Conservation (phyloP, 2,888 invertebrate genomes). For the Cephonodes hylas region DNA sequence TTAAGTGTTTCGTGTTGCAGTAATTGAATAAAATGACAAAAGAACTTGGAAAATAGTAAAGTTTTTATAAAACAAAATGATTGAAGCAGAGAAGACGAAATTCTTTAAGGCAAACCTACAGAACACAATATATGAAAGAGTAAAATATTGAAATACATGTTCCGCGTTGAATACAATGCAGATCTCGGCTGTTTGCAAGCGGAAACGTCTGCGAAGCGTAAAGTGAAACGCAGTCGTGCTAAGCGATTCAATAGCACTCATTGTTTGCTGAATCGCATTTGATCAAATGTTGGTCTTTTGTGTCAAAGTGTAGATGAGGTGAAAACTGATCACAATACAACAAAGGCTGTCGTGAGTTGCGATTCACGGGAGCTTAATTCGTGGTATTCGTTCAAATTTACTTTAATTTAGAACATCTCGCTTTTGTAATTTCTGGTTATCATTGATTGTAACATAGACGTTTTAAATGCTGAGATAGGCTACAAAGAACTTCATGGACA, state of each 20-base stretch:
- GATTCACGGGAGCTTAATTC: too few species aligned
- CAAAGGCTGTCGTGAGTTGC: background rate
- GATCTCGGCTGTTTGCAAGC: background rate
- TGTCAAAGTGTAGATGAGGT: background rate
- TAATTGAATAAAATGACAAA: too few species aligned
- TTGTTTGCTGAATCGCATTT: conserved; percentile 4
- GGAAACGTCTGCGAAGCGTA: background rate
- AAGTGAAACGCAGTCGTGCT: background rate
- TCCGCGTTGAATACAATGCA: background rate
- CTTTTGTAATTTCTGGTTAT: too few species aligned
- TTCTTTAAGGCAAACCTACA: background rate
- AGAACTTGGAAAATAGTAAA: too few species aligned
- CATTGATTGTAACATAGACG: too few species aligned
- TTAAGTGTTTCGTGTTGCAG: too few species aligned
- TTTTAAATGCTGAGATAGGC: too few species aligned
- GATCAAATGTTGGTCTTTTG: background rate
- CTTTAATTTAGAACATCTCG: too few species aligned
- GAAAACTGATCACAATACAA: background rate
- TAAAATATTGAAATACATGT: background rate
- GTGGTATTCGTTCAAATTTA: too few species aligned
- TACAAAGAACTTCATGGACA: too few species aligned
- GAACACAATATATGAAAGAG: background rate
- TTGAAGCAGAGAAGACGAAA: background rate
- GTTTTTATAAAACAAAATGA: too few species aligned
- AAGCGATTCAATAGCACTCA: conserved; percentile 4